A percentile compares a stretch with the other conserved stretches of the same genome.
These are phyloP conservation scores for Montifringilla adamsi DNA, from an alignment of 2,113 vertebrate genomes.

Conservation along the genomic window DNA sequence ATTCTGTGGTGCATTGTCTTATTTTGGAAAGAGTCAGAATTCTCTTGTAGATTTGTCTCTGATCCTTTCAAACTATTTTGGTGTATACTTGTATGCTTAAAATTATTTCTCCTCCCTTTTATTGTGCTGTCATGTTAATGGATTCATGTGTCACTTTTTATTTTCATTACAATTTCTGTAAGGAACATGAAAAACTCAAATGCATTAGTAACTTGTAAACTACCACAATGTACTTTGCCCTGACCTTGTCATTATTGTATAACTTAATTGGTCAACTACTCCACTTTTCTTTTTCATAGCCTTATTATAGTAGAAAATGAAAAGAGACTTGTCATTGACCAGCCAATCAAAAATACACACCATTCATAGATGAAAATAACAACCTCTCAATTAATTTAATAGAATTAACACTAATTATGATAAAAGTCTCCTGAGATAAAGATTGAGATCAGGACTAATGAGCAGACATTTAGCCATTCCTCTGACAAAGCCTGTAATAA, in stretches of 20 bases:
- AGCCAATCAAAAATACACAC: slow-evolving; percentile 50
- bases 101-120: slow-evolving; percentile 33
- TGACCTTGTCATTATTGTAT: slow-evolving; percentile 49
- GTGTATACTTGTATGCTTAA: slow-evolving; percentile 10
- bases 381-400: slow-evolving; percentile 51
- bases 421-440: slow-evolving; percentile 38
- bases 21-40: slow-evolving; percentile 12
- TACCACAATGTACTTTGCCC: slow-evolving; percentile 33
- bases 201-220: slow-evolving; percentile 48
- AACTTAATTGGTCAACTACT: slow-evolving; percentile 52
- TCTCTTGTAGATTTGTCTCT: slow-evolving; percentile 13
- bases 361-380: slow-evolving; percentile 45
- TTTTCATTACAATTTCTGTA: slow-evolving; percentile 57
- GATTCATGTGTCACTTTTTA: slow-evolving; percentile 33
- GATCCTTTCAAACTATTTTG: slow-evolving; percentile 45
- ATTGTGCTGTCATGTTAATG: slow-evolving; percentile 39
- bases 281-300: slow-evolving; percentile 26
- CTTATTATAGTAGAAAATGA: slow-evolving; percentile 10
- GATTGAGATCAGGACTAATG: slow-evolving; percentile 17
- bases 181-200: slow-evolving; percentile 27
- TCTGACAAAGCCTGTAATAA: slow-evolving; percentile 20
- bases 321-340: slow-evolving; percentile 23
- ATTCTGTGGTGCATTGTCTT: background rate
- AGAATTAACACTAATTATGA: slow-evolving; percentile 60
- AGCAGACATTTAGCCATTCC: slow-evolving; percentile 29